Conservation (phyloP, 2,797 vertebrate genomes). For the Rhincodon typus region DNA sequence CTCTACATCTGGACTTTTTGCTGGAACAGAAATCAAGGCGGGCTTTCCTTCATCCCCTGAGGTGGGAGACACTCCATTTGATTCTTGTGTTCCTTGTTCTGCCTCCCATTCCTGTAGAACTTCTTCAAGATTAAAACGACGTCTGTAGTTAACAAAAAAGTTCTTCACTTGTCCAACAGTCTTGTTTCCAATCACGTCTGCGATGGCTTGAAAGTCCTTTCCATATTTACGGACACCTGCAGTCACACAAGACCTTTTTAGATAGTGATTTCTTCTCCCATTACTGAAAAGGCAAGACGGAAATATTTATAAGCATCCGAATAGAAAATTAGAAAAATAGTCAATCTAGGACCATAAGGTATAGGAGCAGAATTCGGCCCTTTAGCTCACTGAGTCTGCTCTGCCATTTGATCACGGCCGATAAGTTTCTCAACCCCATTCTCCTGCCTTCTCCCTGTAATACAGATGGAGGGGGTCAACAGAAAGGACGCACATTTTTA, state of each 20-base stretch:
- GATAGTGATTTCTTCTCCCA: not conserved
- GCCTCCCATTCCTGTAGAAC: slow-evolving; percentile 99
- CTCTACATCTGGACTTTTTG: slow-evolving; percentile 94
- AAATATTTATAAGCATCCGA: not conserved
- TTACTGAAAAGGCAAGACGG: not conserved
- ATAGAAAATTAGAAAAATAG: not conserved
- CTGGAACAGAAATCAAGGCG: slow-evolving; percentile 82
- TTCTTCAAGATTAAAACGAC: slow-evolving; percentile 98
- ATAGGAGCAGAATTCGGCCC: too few relatives aligned
- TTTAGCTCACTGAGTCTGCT: too few relatives aligned
- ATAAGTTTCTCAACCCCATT: too few relatives aligned
- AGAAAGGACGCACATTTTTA: not conserved
- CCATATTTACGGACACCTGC: slow-evolving; percentile 96
- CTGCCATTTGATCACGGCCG: too few relatives aligned
- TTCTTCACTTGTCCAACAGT: slow-evolving; percentile 98
- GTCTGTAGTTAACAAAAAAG: slow-evolving; percentile 98
- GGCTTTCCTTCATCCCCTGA: slow-evolving; percentile 90
- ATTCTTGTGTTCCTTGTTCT: slow-evolving; percentile 84
- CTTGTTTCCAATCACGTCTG: slow-evolving; percentile 98
- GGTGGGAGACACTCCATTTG: slow-evolving; percentile 80
- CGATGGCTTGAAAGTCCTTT: slow-evolving; percentile 99
- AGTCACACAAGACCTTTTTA: slow-evolving; percentile 73
- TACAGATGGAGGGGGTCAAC: not conserved
- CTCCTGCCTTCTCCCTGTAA: too few relatives aligned
- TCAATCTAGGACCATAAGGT: not conserved